A percentile compares a stretch with the other conserved stretches of the same genome.
Evolutionary conservation across 2,113 vertebrate species (phyloP).

Genomic region (Speoplatyrhinus poulsoni): DNA sequence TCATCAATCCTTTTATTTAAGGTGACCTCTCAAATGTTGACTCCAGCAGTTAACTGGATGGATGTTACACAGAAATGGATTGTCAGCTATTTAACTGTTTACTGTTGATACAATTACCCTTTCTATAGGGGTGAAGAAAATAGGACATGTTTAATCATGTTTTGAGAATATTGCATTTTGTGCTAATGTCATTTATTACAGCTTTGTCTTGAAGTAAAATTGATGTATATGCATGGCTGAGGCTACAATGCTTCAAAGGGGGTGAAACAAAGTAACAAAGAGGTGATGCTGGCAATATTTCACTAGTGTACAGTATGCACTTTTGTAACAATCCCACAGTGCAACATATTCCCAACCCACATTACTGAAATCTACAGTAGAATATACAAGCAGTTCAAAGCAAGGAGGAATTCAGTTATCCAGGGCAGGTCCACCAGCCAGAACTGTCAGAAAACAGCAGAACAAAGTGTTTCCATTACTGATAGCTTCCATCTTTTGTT

Average conservation of each 20-base stretch:
- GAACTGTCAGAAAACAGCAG: conserved; percentile 15
- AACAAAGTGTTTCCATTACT: conserved; percentile 37
- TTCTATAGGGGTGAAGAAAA: conserved; percentile 48
- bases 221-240: conserved; percentile 6
- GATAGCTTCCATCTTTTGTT: conserved; percentile 38
- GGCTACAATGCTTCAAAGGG: conserved; percentile 9
- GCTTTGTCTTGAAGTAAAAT: conserved; percentile 10
- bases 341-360: background rate
- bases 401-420: conserved; percentile 3
- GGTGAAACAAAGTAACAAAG: conserved; percentile 9
- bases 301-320: background rate
- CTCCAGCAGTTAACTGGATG: conserved; percentile 7
- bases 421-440: too few relatives aligned
- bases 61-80: conserved; percentile 37
- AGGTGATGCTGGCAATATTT: background rate
- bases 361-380: conserved; percentile 17
- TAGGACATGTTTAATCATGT: background rate
- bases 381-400: conserved; percentile 17
- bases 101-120: conserved; percentile 45
- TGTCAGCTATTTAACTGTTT: conserved; percentile 46
- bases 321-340: too few relatives aligned
- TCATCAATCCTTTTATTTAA: conserved; percentile 9
- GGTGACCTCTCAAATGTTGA: conserved; percentile 47
- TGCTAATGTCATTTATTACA: conserved; percentile 3
- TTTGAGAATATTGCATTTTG: background rate